Evolutionary conservation across 1,140 invertebrate species (phyloP).

Genomic region (Drosophila repletoides): DNA sequence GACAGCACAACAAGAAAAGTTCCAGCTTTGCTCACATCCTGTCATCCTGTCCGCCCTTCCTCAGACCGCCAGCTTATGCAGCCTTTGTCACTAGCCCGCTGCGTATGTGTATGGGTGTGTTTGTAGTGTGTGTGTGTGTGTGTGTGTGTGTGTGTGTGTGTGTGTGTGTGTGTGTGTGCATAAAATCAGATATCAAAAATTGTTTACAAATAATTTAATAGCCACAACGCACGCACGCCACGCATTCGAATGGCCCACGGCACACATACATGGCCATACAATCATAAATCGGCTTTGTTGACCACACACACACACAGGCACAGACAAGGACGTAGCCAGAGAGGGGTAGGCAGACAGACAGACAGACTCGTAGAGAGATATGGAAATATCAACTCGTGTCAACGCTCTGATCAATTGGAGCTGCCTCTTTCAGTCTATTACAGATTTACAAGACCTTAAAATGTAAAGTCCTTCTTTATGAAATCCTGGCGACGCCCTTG

Average conservation of each 20-base stretch:
- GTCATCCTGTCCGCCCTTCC: background rate
- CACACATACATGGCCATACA: conserved; percentile 32
- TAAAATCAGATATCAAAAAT: conserved; percentile 81
- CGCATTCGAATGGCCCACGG: conserved; percentile 48
- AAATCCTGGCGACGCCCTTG: no score
- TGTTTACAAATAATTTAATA: conserved; percentile 81
- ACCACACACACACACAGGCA: conserved; percentile 35
- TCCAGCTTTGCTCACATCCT: background rate
- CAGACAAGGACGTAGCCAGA: no score
- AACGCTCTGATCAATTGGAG: no score
- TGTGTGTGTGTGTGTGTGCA: conserved; percentile 48
- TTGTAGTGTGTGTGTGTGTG: conserved; percentile 5
- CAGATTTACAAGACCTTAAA: no score
- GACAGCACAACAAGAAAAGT: conserved; percentile 31
- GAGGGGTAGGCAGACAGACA: conserved; percentile 21
- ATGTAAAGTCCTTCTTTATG: no score
- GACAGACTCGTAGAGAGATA: conserved; percentile 9
- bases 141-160: conserved; percentile 1
- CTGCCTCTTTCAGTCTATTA: no score
- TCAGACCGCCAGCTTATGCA: background rate
- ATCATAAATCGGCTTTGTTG: conserved; percentile 52
- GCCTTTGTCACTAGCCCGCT: conserved; percentile 14
- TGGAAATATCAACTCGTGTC: no score
- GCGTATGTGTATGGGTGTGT: background rate
- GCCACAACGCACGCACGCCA: conserved; percentile 66